Evolutionary conservation across 2,797 vertebrate species (phyloP), one percentile per base, ranked within the genome.

Genomic region (Macropus fuliginosus): DNA sequence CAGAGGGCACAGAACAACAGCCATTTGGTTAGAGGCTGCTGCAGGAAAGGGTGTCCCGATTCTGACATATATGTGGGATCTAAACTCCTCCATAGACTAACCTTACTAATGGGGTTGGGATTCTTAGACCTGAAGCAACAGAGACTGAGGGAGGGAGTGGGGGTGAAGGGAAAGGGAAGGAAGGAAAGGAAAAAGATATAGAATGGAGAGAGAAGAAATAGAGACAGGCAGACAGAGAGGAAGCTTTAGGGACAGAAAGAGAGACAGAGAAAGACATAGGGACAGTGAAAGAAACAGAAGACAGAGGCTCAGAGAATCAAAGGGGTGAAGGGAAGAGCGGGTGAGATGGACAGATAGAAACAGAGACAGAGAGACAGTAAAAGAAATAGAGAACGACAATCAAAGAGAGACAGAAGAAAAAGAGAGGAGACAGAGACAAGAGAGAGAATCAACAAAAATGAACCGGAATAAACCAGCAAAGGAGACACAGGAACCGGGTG

Each of bases 1-100:
- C 96, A 93, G 94, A 90, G 29, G 24, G 31, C 92, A 93, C 95
- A 92, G 92, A 81, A 96, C 21, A 97, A 95, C 55, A 92, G 24
- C 92, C 34, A 50, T 50, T 74, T 12, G 54, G 57, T 54, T 5
- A 91, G 93, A 54, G 46, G 10, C 40, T n/a, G 50, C 18, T 62
- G 93, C 56, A 91, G 59, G n/a, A 94, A 54, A 11, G 6, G 62
- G 46, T 54, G 91, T 52, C 28, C 1, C 5, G 24, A 52, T 54
- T 91, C 62, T 13, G 1, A 46, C 16, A 11, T 16, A 74, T 29
- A 3, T 10, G 21, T 9, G 56, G 54, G 56, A 87, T 74, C 74
- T 50, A 46, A 87, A 54, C 46, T 81, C 94, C 59, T 46, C 56
- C 90, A 10, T 29, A 92, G 81, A 91, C 31, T 6, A 81, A 59